phyloP scores from a whole-genome alignment of 2,888 invertebrate species.

The Chymomyza amoena region DNA sequence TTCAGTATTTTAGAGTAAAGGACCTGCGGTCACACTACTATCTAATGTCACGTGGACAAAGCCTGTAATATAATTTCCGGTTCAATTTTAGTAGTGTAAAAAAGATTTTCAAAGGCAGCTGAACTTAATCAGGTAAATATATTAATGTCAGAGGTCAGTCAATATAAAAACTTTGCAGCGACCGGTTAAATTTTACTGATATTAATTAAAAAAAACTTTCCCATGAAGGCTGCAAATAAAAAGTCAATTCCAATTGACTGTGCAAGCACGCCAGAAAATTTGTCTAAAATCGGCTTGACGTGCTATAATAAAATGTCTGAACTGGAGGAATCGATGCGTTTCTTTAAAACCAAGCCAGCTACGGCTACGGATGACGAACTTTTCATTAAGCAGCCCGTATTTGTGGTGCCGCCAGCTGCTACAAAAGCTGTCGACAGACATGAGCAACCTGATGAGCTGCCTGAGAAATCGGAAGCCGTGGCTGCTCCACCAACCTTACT shows the following conservation, averaged over 20 bases:
- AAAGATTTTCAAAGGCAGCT: too few species aligned
- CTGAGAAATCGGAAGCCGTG: too few species aligned
- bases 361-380: slow-evolving; percentile 30
- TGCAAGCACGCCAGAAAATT: slow-evolving; percentile 27
- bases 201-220: neutral
- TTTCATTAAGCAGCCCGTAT: slow-evolving; percentile 46
- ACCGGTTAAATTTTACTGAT: too few species aligned
- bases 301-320: slow-evolving; percentile 26
- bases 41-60: too few species aligned
- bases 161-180: neutral
- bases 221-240: neutral
- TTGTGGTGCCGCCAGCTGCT: slow-evolving; percentile 4
- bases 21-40: too few species aligned
- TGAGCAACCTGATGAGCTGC: neutral
- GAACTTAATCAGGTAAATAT: too few species aligned
- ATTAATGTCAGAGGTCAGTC: too few species aligned
- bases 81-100: too few species aligned
- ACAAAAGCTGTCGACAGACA: neutral
- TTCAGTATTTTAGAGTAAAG: too few species aligned
- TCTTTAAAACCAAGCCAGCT: slow-evolving; percentile 25
- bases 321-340: slow-evolving; percentile 23
- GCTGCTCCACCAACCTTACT: too few species aligned
- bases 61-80: too few species aligned
- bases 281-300: slow-evolving; percentile 27
- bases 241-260: neutral